Evolutionary conservation across 2,888 invertebrate species (phyloP).

Genomic region (Cosmorhoe ocellata): DNA sequence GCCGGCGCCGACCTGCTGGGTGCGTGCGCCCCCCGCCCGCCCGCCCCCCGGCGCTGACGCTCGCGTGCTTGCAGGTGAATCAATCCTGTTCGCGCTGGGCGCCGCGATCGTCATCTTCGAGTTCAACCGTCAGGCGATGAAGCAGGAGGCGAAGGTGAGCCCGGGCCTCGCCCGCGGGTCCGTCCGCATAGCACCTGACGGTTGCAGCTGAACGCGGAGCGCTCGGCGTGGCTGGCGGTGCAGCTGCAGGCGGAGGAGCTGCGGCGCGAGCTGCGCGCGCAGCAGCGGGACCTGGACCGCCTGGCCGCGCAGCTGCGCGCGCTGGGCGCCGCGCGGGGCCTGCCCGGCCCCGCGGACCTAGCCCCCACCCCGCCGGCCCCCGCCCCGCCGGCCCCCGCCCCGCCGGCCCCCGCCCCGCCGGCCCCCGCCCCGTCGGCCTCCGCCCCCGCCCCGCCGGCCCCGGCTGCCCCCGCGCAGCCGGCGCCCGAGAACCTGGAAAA

Average conservation of each 20-base stretch:
- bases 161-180: too few relatives aligned
- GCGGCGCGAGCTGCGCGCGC: slow-evolving; percentile 29
- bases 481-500: too few relatives aligned
- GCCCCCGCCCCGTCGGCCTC: not conserved
- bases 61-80: slow-evolving; percentile 48
- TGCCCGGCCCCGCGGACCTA: not conserved
- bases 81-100: slow-evolving; percentile 45
- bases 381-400: not conserved
- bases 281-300: slow-evolving; percentile 30
- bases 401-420: not conserved
- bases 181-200: too few relatives aligned
- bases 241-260: slow-evolving; percentile 32
- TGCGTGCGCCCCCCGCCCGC: slow-evolving; percentile 33
- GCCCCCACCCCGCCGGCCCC: not conserved
- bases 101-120: slow-evolving; percentile 46
- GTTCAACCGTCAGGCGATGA: slow-evolving; percentile 49
- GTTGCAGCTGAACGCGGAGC: slow-evolving; percentile 1
- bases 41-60: slow-evolving; percentile 43
- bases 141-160: slow-evolving; percentile 33
- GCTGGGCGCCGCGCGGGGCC: not conserved
- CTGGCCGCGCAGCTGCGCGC: slow-evolving; percentile 6
- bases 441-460: not conserved
- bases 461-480: too few relatives aligned
- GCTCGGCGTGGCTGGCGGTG: slow-evolving; percentile 15
- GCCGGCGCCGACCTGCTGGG: slow-evolving; percentile 50